Percentiles rank a stretch among this genome's conserved stretches.
phyloP scores from a whole-genome alignment of 2,113 vertebrate species.

The Todiramphus chloris region DNA sequence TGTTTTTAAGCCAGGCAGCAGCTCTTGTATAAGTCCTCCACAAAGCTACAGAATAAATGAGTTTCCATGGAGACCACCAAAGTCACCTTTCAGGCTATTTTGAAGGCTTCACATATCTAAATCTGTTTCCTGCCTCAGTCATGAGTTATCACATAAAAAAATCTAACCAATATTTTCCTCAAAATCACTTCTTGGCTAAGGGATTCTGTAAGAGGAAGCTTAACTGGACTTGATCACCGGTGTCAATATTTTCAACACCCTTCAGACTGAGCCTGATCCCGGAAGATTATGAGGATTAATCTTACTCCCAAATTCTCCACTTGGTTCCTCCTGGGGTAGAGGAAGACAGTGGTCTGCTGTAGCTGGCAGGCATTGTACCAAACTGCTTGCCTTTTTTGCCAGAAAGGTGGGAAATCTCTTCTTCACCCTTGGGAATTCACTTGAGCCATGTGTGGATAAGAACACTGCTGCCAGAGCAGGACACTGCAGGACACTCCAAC shows the following conservation, averaged over 20 bases:
- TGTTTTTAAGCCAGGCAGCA: neutral
- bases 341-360: neutral
- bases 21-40: neutral
- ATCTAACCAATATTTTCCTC: neutral
- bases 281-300: neutral
- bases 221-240: neutral
- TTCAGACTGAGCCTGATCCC: neutral
- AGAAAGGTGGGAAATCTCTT: neutral
- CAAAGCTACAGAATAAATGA: neutral
- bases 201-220: neutral
- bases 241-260: neutral
- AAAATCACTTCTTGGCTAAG: neutral
- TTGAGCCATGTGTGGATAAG: neutral
- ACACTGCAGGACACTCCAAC: neutral
- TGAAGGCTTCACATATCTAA: neutral
- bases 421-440: neutral
- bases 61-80: conserved; percentile 54
- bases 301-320: neutral
- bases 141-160: neutral
- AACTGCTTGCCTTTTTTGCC: neutral
- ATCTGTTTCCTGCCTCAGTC: conserved; percentile 10
- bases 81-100: conserved; percentile 1
- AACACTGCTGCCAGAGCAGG: neutral
- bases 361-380: neutral
- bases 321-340: neutral